Conservation (phyloP, 2,888 invertebrate species). For the Pecten maximus region DNA sequence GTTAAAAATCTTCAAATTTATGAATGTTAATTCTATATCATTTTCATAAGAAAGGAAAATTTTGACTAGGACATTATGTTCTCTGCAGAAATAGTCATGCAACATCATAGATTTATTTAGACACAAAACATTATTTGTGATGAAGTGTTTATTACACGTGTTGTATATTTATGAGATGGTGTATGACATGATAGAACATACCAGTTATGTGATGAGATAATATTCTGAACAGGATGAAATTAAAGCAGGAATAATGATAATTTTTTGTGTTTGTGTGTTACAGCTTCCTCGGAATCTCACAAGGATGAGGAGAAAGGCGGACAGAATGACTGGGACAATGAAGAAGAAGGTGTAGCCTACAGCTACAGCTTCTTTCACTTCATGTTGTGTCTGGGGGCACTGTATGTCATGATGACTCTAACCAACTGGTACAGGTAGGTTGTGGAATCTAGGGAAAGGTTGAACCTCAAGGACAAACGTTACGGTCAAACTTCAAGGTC, state of each 20-base stretch:
- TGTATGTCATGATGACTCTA: constrained; percentile 99
- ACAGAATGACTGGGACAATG: constrained; percentile 93
- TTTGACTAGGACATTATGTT: too few relatives aligned
- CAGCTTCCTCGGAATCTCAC: constrained; percentile 70
- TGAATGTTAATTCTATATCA: too few relatives aligned
- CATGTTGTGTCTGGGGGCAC: constrained; percentile 96
- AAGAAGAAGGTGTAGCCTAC: constrained; percentile 94
- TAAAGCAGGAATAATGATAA: background rate
- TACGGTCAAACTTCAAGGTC: too few relatives aligned
- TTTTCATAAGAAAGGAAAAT: too few relatives aligned
- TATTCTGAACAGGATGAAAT: background rate
- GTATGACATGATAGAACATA: too few relatives aligned
- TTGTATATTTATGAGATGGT: too few relatives aligned
- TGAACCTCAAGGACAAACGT: constrained; percentile 67
- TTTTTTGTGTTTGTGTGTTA: background rate
- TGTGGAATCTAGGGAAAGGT: background rate
- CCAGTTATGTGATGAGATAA: background rate
- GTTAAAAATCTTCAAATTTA: too few relatives aligned
- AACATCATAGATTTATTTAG: too few relatives aligned
- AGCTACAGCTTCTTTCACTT: constrained; percentile 96
- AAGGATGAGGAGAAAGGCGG: constrained; percentile 76
- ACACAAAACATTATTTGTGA: too few relatives aligned
- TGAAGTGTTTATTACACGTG: too few relatives aligned
- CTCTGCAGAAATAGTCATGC: too few relatives aligned
- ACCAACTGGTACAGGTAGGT: constrained; percentile 99